Conservation (phyloP, 2,113 vertebrate species). For the Xiphophorus couchianus region DNA sequence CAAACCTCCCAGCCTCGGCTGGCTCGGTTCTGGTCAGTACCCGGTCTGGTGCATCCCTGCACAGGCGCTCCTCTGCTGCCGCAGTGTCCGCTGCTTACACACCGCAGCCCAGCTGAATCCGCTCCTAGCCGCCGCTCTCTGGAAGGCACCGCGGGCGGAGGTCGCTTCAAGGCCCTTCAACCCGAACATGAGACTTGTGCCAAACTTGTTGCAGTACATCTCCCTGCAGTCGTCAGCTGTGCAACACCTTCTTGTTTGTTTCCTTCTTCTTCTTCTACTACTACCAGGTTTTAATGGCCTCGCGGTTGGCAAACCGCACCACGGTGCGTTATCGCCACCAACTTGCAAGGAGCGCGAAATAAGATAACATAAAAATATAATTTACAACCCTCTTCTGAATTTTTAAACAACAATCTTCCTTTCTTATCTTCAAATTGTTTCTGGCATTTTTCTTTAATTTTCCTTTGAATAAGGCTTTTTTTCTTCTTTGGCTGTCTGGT, state of each 20-base stretch:
- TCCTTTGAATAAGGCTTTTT: no score
- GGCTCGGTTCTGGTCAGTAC: background rate
- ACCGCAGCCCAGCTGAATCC: constrained; percentile 53
- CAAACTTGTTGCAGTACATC: constrained; percentile 52
- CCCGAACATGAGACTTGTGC: constrained; percentile 34
- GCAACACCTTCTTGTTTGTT: background rate
- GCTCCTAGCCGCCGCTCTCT: constrained; percentile 1
- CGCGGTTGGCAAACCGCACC: background rate
- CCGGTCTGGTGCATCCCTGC: background rate
- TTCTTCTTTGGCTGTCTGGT: constrained; percentile 18
- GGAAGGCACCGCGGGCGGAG: background rate
- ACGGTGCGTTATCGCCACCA: background rate
- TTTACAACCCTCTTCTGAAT: no score
- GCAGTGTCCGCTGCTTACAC: constrained; percentile 44
- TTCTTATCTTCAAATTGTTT: no score
- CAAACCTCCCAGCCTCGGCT: background rate
- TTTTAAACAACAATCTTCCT: no score
- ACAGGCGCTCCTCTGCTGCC: constrained; percentile 48
- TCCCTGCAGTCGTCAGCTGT: background rate
- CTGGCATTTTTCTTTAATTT: no score
- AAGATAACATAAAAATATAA: no score
- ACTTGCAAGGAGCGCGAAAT: background rate
- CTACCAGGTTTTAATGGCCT: no score
- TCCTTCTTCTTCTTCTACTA: background rate
- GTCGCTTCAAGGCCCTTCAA: constrained; percentile 1